A percentile compares a stretch with the other conserved stretches of the same genome.
phyloP scores from a whole-genome alignment of 2,113 vertebrate genomes.

The Salvelinus fontinalis region DNA sequence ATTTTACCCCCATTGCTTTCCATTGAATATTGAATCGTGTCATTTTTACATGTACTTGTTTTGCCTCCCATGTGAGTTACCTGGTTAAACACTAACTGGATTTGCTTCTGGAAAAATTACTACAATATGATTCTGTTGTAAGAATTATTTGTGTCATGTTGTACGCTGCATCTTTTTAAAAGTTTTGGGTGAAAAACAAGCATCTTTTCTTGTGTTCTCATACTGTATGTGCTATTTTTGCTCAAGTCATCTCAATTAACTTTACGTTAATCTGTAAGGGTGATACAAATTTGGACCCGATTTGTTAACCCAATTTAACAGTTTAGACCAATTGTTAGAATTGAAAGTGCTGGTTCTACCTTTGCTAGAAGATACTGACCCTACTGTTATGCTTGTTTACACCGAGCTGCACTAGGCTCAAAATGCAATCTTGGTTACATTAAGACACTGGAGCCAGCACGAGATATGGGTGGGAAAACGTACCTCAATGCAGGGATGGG shows the following conservation, averaged over 20 bases:
- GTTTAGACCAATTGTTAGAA: background rate
- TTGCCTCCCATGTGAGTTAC: constrained; percentile 27
- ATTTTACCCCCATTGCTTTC: constrained; percentile 32
- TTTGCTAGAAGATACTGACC: background rate
- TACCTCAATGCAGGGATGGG: too few relatives aligned
- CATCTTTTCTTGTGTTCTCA: constrained; percentile 25
- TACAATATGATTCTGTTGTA: constrained; percentile 72
- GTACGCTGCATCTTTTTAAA: constrained; percentile 27
- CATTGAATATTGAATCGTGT: constrained; percentile 31
- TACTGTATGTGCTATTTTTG: constrained; percentile 15
- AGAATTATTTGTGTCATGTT: constrained; percentile 65
- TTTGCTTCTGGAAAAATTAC: constrained; percentile 32
- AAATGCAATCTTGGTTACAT: too few relatives aligned
- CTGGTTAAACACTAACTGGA: constrained; percentile 41
- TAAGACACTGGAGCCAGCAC: too few relatives aligned
- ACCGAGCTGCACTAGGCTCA: too few relatives aligned
- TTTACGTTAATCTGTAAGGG: constrained; percentile 18
- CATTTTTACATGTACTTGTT: constrained; percentile 23
- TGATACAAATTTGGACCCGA: constrained; percentile 10
- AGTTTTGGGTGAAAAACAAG: constrained; percentile 15
- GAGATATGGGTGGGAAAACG: too few relatives aligned
- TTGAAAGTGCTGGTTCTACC: constrained; percentile 12
- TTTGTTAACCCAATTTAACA: constrained; percentile 16
- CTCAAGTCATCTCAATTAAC: constrained; percentile 29
- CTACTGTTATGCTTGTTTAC: too few relatives aligned